Base-by-base conservation (phyloP, 2,888 invertebrate species). In the Synergus itoensis region DNA sequence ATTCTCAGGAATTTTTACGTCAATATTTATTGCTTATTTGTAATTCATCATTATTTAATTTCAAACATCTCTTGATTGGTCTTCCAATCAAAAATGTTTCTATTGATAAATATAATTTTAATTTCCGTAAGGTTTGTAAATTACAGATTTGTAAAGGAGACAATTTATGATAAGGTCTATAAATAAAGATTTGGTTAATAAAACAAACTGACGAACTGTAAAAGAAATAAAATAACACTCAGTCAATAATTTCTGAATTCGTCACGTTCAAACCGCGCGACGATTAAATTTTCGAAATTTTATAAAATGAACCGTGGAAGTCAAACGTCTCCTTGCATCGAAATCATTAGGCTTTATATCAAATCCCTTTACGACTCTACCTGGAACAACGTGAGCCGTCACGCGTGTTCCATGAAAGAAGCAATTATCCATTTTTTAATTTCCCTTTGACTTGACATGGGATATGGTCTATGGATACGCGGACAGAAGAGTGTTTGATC, bases 351-450 rank as follows among this genome's bases (percentile, higher is more conserved):
- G 73, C 90, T 89, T 90, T 85, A 89, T 90, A 89, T 89, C 87
- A 91, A 89, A 88, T 83, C 84, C 86, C 85, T 90, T 90, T 87
- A 90, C 88, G 90, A 89, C 78, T 86, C 83, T 90, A 90, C 91
- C 90, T 90, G 90, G 90, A 90, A 90, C 85, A 85, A 80, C 85
- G 85, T 84, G 82, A 83, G 82, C 79, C 83, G 76, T 80, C 84
- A 82, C 65, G 84, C 81, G 85, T 73, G 53, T 84, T 86, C 86
- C 86, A 78, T 85, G 85, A 84, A 88, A 88, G 86, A 90, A 89
- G 90, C 88, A 90, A 90, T 90, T 90, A 90, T 90, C 90, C 87
- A 86, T 88, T 88, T 87, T 87, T 90, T 90, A 90, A 90, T 90
- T 89, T 88, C 86, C 86, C 87, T 84, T 83, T 81, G 86, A 85